These are phyloP conservation scores for Lithophane ornitopus DNA, from an alignment of 2,888 invertebrate species.

Conservation along the genomic window DNA sequence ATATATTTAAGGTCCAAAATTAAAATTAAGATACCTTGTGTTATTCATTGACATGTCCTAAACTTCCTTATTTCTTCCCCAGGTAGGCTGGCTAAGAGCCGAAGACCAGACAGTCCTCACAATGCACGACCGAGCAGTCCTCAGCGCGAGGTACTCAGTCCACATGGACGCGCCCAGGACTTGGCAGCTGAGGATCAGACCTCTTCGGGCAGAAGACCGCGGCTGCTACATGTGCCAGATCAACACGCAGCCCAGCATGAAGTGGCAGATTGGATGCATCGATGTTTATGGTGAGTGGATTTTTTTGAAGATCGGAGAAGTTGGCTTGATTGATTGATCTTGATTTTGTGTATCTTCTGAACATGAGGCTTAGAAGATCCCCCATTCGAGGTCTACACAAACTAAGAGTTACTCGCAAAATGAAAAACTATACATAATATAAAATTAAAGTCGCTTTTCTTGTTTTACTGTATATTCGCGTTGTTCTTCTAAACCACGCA, in stretches of 20 bases:
- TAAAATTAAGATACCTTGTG: not conserved
- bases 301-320: not conserved
- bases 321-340: too few species aligned
- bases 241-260: constrained; percentile 95
- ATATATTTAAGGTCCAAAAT: not conserved
- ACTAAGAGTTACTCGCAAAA: not conserved
- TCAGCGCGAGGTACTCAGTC: constrained; percentile 95
- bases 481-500: too few species aligned
- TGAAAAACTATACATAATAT: not conserved
- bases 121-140: constrained; percentile 95
- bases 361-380: not conserved
- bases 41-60: too few species aligned
- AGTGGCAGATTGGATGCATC: constrained; percentile 96
- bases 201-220: constrained; percentile 95
- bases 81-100: constrained; percentile 97
- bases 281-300: constrained; percentile 95
- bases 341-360: not conserved
- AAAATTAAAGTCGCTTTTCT: too few species aligned
- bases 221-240: constrained; percentile 98
- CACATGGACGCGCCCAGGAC: constrained; percentile 95
- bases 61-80: constrained; percentile 44
- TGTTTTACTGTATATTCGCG: too few species aligned
- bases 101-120: constrained; percentile 98
- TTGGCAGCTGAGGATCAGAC: constrained; percentile 96
- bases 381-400: not conserved